Evolutionary conservation across 2,113 vertebrate species (phyloP).

Genomic region (Coryphaenoides rupestris): DNA sequence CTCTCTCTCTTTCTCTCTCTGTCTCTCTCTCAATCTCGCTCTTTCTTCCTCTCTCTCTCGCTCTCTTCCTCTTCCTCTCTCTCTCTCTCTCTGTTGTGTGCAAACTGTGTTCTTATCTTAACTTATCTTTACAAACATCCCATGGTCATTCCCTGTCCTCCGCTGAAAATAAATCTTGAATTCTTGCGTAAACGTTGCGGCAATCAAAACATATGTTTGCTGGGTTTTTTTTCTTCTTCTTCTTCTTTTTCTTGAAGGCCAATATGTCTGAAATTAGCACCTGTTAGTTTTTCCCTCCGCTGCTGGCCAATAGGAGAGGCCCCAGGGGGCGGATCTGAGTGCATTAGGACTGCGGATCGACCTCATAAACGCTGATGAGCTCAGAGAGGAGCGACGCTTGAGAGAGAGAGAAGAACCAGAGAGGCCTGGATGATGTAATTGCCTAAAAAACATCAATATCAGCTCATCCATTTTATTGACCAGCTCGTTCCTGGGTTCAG

Average conservation of each 20-base stretch:
- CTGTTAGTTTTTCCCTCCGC: constrained; percentile 2
- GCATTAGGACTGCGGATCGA: constrained; percentile 45
- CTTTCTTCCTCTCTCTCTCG: constrained; percentile 21
- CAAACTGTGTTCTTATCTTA: constrained; percentile 52
- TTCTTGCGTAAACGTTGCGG: constrained; percentile 45
- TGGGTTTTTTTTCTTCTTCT: constrained; percentile 3
- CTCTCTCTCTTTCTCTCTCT: constrained; percentile 25
- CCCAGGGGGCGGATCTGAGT: constrained; percentile 25
- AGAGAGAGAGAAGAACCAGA: too few species aligned
- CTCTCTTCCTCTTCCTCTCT: constrained; percentile 30
- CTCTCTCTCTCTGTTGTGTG: constrained; percentile 41
- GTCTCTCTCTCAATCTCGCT: constrained; percentile 18
- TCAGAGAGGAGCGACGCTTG: constrained; percentile 29
- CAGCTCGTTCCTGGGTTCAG: too few species aligned
- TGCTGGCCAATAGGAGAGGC: constrained; percentile 30
- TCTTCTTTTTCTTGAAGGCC: neutral
- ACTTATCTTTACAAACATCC: constrained; percentile 53
- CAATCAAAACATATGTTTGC: neutral
- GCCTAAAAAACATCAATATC: constrained; percentile 1
- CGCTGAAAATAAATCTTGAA: constrained; percentile 44
- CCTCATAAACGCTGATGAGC: constrained; percentile 47
- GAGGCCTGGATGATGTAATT: too few species aligned
- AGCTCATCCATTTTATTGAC: too few species aligned
- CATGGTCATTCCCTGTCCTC: constrained; percentile 27
- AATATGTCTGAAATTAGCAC: neutral